phyloP scores from a whole-genome alignment of 92 coral and sea anemone genomes.

The Meandrina meandrites region DNA sequence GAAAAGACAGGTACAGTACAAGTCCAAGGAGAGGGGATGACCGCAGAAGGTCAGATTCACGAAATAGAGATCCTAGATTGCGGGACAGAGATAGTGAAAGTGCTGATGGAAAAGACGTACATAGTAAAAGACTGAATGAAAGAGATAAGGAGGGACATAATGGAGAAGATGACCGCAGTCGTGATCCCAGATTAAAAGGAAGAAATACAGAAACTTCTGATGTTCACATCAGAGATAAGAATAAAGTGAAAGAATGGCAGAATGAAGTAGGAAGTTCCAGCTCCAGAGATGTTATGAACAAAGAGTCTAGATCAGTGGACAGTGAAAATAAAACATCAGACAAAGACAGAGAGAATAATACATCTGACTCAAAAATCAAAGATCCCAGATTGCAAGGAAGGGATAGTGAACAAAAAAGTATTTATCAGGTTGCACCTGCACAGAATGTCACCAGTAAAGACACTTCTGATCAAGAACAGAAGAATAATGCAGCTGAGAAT shows the following conservation, averaged over 20 bases:
- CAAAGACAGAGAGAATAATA: not conserved
- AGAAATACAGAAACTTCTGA: constrained; percentile 33
- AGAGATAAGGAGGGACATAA: constrained; percentile 18
- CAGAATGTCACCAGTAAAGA: not conserved
- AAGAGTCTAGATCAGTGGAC: not conserved
- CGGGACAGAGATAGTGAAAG: constrained; percentile 38
- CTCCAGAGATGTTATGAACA: not conserved
- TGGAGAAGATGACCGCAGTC: constrained; percentile 37
- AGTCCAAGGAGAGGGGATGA: constrained; percentile 77
- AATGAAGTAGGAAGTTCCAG: constrained; percentile 2
- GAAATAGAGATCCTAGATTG: constrained; percentile 34
- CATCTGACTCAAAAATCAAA: not conserved
- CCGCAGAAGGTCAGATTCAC: constrained; percentile 33
- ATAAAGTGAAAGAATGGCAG: constrained; percentile 22
- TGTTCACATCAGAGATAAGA: not conserved
- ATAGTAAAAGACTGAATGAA: constrained; percentile 13
- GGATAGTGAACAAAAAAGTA: constrained; percentile 10
- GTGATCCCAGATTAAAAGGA: constrained; percentile 37
- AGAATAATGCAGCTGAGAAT: not conserved
- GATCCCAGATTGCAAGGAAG: constrained; percentile 28
- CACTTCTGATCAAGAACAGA: not conserved
- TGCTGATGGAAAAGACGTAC: constrained; percentile 44
- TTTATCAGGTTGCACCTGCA: not conserved
- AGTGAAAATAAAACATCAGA: not conserved
- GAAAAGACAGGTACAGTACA: constrained; percentile 63